These are phyloP conservation scores for Drosophila falleni DNA, from an alignment of 2,888 invertebrate genomes.

Conservation along the genomic window DNA sequence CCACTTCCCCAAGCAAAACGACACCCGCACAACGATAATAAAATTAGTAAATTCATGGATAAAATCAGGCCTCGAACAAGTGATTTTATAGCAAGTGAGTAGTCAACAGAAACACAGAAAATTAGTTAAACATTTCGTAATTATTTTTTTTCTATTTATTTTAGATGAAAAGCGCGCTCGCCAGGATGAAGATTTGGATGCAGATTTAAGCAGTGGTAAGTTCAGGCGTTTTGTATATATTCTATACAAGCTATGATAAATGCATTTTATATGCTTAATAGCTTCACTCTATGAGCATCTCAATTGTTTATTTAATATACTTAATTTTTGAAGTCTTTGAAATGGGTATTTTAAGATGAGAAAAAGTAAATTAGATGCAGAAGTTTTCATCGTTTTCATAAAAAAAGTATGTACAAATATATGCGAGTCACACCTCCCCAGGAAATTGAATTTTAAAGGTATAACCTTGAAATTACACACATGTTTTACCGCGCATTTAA, in stretches of 20 bases:
- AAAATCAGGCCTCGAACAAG: constrained; percentile 85
- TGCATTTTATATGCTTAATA: constrained; percentile 1
- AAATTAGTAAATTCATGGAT: constrained; percentile 91
- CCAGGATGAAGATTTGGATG: constrained; percentile 84
- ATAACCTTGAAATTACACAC: constrained; percentile 5
- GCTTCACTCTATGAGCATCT: not conserved
- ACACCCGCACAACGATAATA: constrained; percentile 88
- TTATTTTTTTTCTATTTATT: not conserved
- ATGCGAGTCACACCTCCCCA: not conserved
- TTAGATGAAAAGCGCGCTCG: constrained; percentile 82
- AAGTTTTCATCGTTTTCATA: not conserved
- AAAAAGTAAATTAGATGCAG: not conserved
- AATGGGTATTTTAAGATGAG: not conserved
- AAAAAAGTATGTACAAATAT: not conserved
- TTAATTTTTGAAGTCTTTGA: not conserved
- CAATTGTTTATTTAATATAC: constrained; percentile 5
- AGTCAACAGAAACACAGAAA: too few relatives aligned
- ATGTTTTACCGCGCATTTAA: not conserved
- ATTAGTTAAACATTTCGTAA: too few relatives aligned
- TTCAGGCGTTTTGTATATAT: constrained; percentile 13
- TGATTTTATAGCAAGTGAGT: constrained; percentile 81
- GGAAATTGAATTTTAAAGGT: not conserved
- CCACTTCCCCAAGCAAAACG: constrained; percentile 87
- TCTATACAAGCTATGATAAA: not conserved
- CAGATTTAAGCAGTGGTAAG: constrained; percentile 83